A percentile compares a stretch with the other conserved stretches of the same genome.
phyloP scores from a whole-genome alignment of 1,140 invertebrate genomes.

The Mya arenaria region DNA sequence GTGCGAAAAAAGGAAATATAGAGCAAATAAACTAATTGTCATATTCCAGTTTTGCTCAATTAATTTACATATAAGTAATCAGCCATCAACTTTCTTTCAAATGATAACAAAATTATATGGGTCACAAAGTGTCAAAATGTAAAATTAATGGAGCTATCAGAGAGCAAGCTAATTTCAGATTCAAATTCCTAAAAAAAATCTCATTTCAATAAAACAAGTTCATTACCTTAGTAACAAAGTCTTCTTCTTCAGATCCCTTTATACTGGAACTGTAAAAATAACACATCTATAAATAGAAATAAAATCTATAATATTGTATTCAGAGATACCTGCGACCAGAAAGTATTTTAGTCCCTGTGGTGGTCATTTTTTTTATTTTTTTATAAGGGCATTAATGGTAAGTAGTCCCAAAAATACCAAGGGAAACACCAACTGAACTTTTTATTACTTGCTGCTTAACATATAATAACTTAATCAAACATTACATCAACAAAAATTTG shows the following conservation, averaged over 20 bases:
- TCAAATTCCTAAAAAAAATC: not conserved
- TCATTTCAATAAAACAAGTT: not conserved
- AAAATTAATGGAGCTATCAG: no score
- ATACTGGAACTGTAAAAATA: conserved; percentile 19
- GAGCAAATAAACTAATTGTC: not conserved
- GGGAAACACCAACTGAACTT: no score
- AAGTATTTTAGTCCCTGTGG: conserved; percentile 40
- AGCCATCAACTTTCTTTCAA: not conserved
- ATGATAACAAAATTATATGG: not conserved
- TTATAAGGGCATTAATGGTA: no score
- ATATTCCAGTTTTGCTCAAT: no score
- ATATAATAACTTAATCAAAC: no score
- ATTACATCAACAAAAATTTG: no score
- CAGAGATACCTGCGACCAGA: not conserved
- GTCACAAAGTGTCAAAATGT: not conserved
- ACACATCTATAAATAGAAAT: not conserved
- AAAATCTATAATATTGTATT: not conserved
- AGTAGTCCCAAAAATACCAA: no score
- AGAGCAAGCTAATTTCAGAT: no score
- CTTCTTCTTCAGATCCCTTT: conserved; percentile 26
- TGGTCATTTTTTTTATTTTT: no score
- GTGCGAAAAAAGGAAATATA: not conserved
- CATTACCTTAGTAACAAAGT: conserved; percentile 33
- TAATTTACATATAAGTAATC: no score
- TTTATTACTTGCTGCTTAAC: no score